phyloP scores from a whole-genome alignment of 2,888 invertebrate species.

The Thumatha senex region DNA sequence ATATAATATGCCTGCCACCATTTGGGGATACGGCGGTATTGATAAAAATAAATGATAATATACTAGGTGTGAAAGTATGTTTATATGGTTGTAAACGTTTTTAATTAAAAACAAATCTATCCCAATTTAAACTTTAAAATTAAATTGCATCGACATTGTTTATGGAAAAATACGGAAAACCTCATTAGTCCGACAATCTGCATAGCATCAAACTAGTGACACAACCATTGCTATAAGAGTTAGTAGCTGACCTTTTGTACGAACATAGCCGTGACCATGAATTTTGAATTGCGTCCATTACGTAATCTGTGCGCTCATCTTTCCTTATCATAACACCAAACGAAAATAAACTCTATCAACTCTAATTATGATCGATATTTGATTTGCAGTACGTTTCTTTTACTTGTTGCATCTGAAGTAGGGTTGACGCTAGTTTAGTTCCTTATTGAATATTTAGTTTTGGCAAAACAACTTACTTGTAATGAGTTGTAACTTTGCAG shows the following conservation, averaged over 20 bases:
- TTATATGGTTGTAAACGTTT: too few species aligned
- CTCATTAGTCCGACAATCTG: slow-evolving; percentile 5
- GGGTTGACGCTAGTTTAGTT: slow-evolving; percentile 46
- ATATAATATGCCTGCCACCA: too few species aligned
- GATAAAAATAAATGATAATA: too few species aligned
- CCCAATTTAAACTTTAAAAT: neutral
- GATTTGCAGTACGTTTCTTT: slow-evolving; percentile 25
- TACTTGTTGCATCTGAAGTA: slow-evolving; percentile 55
- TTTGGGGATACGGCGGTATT: too few species aligned
- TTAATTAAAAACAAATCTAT: too few species aligned
- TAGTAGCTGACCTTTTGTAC: slow-evolving; percentile 67
- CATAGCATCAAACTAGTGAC: slow-evolving; percentile 23
- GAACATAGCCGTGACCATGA: slow-evolving; percentile 72
- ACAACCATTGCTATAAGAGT: slow-evolving; percentile 51
- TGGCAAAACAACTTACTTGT: slow-evolving; percentile 31
- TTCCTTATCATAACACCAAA: slow-evolving; percentile 42
- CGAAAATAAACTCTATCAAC: slow-evolving; percentile 18
- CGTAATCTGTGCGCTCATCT: slow-evolving; percentile 69
- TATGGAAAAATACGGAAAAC: neutral
- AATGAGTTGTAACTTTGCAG: neutral
- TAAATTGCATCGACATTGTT: neutral
- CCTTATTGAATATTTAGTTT: slow-evolving; percentile 49
- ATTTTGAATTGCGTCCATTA: slow-evolving; percentile 70
- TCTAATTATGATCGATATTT: slow-evolving; percentile 13
- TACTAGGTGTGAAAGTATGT: too few species aligned